A percentile compares a stretch with the other conserved stretches of the same genome.
These are phyloP conservation scores for Moxostoma hubbsi DNA, from an alignment of 2,797 vertebrate species.

Conservation along the genomic window DNA sequence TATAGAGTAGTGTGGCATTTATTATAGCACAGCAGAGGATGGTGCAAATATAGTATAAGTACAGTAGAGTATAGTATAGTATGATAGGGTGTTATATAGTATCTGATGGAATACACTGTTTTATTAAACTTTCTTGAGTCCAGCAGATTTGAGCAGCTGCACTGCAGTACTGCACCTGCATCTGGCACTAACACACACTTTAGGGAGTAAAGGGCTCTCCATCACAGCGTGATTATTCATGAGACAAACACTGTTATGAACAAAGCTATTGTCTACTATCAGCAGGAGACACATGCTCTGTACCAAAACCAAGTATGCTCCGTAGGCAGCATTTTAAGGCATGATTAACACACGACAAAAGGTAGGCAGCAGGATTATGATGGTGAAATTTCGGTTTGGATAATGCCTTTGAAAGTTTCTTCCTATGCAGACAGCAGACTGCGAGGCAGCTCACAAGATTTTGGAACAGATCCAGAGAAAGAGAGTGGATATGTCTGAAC, in stretches of 20 bases:
- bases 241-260: not conserved
- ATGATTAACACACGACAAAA: not conserved
- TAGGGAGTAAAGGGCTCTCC: not conserved
- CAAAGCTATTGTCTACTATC: slow-evolving; percentile 5
- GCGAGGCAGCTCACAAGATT: too few relatives aligned
- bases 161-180: slow-evolving; percentile 37
- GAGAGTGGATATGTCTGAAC: not conserved
- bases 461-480: too few relatives aligned
- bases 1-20: too few relatives aligned
- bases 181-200: slow-evolving; percentile 35
- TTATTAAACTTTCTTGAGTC: slow-evolving; percentile 15
- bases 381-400: too few relatives aligned
- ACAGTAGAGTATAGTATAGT: not conserved
- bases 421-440: too few relatives aligned
- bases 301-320: too few relatives aligned
- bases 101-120: not conserved
- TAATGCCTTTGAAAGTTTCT: too few relatives aligned
- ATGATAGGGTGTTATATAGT: not conserved
- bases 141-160: slow-evolving; percentile 39
- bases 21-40: too few relatives aligned
- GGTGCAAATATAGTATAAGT: too few relatives aligned
- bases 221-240: slow-evolving; percentile 34
- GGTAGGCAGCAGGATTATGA: not conserved
- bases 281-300: not conserved
- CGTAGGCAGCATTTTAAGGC: too few relatives aligned